Percentiles rank a stretch among this genome's conserved stretches.
These are phyloP conservation scores for Brachirus orientalis DNA, from an alignment of 2,113 vertebrate genomes.

Conservation along the genomic window DNA sequence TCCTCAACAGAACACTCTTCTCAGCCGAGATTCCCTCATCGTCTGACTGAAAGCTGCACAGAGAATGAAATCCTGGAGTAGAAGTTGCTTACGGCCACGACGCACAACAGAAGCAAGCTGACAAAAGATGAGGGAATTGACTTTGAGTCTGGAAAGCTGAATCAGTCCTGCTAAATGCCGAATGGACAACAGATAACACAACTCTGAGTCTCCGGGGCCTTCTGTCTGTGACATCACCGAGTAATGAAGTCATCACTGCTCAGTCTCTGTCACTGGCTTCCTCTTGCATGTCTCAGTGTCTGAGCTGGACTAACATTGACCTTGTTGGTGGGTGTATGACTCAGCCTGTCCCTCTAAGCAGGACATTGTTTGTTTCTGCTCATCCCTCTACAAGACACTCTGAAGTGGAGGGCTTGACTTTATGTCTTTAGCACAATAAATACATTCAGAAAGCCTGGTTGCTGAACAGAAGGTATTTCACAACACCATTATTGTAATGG, in stretches of 20 bases:
- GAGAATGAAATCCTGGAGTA: background rate
- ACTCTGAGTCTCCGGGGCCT: slow-evolving; percentile 17
- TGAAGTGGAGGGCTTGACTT: slow-evolving; percentile 3
- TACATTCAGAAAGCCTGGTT: slow-evolving; percentile 39
- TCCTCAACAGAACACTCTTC: slow-evolving; percentile 77
- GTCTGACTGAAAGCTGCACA: slow-evolving; percentile 60
- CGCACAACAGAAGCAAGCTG: background rate
- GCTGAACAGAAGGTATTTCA: slow-evolving; percentile 27
- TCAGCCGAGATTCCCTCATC: slow-evolving; percentile 82
- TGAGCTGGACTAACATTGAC: slow-evolving; percentile 46
- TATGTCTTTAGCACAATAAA: slow-evolving; percentile 47
- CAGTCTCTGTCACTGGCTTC: slow-evolving; percentile 21
- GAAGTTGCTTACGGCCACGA: background rate
- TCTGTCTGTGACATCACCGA: slow-evolving; percentile 41
- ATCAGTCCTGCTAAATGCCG: slow-evolving; percentile 11
- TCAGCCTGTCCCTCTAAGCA: slow-evolving; percentile 35
- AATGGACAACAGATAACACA: slow-evolving; percentile 12
- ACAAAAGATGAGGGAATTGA: background rate
- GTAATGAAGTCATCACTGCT: slow-evolving; percentile 58
- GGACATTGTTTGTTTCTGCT: slow-evolving; percentile 1
- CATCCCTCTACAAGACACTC: slow-evolving; percentile 13
- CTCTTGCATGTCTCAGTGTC: slow-evolving; percentile 24
- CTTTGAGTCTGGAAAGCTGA: background rate
- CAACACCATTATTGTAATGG: slow-evolving; percentile 44
- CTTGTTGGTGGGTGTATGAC: slow-evolving; percentile 33